A percentile compares a stretch with the other conserved stretches of the same genome.
phyloP scores from a whole-genome alignment of 2,888 invertebrate species.

The Melipona beecheii region DNA sequence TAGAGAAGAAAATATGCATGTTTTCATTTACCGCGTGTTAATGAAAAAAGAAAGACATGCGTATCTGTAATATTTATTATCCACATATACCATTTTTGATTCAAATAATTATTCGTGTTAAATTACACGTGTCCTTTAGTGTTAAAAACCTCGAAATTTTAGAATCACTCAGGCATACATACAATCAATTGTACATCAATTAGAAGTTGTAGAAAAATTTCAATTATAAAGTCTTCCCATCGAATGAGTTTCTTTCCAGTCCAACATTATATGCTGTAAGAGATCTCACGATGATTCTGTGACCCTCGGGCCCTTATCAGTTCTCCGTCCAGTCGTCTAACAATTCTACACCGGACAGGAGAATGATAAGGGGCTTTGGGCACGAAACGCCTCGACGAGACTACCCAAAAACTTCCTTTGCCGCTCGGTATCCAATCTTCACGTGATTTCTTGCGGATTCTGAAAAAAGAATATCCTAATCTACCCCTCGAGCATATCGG shows the following conservation, averaged over 20 bases:
- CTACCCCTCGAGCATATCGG: background rate
- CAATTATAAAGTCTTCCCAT: background rate
- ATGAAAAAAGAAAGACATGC: background rate
- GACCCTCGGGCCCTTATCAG: constrained; percentile 97
- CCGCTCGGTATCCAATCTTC: background rate
- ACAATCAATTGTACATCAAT: background rate
- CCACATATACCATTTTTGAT: background rate
- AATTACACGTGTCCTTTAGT: background rate
- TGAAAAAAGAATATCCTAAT: background rate
- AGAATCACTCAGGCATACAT: background rate
- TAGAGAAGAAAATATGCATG: background rate
- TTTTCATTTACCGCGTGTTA: background rate
- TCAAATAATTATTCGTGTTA: background rate
- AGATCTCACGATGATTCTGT: constrained; percentile 83
- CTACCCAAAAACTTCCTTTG: background rate
- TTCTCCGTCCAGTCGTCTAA: constrained; percentile 98
- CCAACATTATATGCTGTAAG: background rate
- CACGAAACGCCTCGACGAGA: constrained; percentile 68
- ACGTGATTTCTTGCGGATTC: background rate
- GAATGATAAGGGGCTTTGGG: constrained; percentile 95
- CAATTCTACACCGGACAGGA: constrained; percentile 92
- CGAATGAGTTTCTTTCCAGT: background rate
- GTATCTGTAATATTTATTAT: background rate
- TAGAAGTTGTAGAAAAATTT: background rate
- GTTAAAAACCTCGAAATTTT: background rate